phyloP scores from a whole-genome alignment of 2,888 invertebrate genomes.

The Tricholauxania praeusta region DNA sequence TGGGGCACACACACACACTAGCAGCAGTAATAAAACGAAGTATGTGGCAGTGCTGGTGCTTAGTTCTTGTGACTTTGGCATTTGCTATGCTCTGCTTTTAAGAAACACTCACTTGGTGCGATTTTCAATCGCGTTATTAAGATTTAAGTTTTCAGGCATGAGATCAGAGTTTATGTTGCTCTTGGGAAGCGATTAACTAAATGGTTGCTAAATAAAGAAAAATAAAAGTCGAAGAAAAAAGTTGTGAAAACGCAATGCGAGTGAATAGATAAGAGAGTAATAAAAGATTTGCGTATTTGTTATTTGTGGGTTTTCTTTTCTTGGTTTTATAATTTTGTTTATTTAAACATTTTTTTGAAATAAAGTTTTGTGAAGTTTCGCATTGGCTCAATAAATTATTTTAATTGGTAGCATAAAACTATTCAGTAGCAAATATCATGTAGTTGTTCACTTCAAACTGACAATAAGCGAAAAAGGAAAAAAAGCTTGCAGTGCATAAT shows the following conservation, averaged over 20 bases:
- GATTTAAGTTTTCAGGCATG: constrained; percentile 13
- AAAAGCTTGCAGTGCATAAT: too few species aligned
- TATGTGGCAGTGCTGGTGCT: constrained; percentile 8
- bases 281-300: too few species aligned
- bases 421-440: too few species aligned
- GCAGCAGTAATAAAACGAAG: background rate
- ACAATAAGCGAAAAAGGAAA: too few species aligned
- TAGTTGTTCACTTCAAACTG: too few species aligned
- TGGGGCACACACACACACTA: background rate
- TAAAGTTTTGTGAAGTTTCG: too few species aligned
- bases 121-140: constrained; percentile 17
- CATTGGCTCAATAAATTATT: too few species aligned
- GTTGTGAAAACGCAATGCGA: background rate
- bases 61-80: background rate
- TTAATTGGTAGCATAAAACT: too few species aligned
- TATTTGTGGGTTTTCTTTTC: too few species aligned
- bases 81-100: background rate
- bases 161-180: constrained; percentile 27
- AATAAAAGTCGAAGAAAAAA: background rate
- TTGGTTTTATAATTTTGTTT: too few species aligned
- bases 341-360: too few species aligned
- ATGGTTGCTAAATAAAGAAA: constrained; percentile 22
- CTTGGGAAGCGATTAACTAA: constrained; percentile 33
- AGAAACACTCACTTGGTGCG: background rate
- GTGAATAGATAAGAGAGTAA: too few species aligned